Percentiles rank a stretch among this genome's conserved stretches.
These are phyloP conservation scores for Theodoxus fluviatilis DNA, from an alignment of 2,888 invertebrate genomes.

Conservation along the genomic window DNA sequence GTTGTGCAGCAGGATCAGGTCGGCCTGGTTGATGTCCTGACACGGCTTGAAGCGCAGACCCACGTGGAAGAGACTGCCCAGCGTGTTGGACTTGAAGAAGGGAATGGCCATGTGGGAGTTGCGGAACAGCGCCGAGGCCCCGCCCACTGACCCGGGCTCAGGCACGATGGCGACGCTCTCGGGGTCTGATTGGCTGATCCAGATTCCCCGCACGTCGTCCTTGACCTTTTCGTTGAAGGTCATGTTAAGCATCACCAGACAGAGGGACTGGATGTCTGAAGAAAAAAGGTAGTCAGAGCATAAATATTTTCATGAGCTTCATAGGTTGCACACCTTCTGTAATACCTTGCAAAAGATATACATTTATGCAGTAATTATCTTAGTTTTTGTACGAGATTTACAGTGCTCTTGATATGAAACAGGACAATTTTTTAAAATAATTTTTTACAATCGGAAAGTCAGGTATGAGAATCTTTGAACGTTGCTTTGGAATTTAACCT, in stretches of 20 bases:
- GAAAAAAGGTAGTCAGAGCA: too few species aligned
- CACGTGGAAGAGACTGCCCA: constrained; percentile 33
- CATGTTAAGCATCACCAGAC: constrained; percentile 36
- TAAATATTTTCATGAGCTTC: too few species aligned
- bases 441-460: too few species aligned
- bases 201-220: constrained; percentile 33
- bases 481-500: too few species aligned
- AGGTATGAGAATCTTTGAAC: too few species aligned
- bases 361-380: too few species aligned
- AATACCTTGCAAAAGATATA: too few species aligned
- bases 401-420: too few species aligned
- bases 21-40: constrained; percentile 26
- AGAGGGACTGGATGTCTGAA: too few species aligned
- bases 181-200: constrained; percentile 31
- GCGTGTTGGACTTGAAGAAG: constrained; percentile 30
- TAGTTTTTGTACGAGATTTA: too few species aligned
- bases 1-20: constrained; percentile 30
- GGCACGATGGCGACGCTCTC: constrained; percentile 11
- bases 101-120: constrained; percentile 24
- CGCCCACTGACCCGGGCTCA: constrained; percentile 17
- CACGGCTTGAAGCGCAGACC: constrained; percentile 35
- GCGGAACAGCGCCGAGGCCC: not conserved
- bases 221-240: constrained; percentile 33
- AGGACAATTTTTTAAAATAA: too few species aligned
- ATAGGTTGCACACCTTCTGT: too few species aligned